phyloP scores from a whole-genome alignment of 2,113 vertebrate species.

The Paradoxurus hermaphroditus region DNA sequence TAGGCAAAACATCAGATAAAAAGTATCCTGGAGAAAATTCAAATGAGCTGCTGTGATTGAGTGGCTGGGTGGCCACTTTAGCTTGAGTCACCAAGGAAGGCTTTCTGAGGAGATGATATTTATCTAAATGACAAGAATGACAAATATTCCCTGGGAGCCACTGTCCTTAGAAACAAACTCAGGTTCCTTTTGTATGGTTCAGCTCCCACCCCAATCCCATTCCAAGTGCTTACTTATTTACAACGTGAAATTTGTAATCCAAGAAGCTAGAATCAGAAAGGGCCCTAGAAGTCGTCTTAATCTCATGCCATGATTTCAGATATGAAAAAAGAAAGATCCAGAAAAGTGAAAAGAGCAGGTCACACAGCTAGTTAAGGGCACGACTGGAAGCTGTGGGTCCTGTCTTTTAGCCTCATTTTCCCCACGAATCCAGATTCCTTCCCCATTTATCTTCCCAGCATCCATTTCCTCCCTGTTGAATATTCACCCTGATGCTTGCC shows the following conservation, averaged over 20 bases:
- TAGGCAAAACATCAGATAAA: not conserved
- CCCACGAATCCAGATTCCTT: not conserved
- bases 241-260: not conserved
- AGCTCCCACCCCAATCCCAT: not conserved
- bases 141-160: not conserved
- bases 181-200: not conserved
- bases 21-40: not conserved
- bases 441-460: not conserved
- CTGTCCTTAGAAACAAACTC: not conserved
- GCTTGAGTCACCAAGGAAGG: not conserved
- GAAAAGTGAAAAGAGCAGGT: not conserved
- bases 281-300: not conserved
- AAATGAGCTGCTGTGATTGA: not conserved
- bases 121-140: not conserved
- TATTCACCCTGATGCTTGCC: not conserved
- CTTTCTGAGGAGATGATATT: not conserved
- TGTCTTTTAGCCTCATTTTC: not conserved
- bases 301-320: not conserved
- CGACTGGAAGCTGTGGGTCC: not conserved
- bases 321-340: not conserved
- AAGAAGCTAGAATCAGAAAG: not conserved
- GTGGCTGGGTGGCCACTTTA: not conserved
- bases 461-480: not conserved
- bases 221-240: not conserved
- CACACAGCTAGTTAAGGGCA: not conserved